Base-by-base conservation (phyloP, 2,113 vertebrate genomes). In the Paraplagusia blochii region DNA sequence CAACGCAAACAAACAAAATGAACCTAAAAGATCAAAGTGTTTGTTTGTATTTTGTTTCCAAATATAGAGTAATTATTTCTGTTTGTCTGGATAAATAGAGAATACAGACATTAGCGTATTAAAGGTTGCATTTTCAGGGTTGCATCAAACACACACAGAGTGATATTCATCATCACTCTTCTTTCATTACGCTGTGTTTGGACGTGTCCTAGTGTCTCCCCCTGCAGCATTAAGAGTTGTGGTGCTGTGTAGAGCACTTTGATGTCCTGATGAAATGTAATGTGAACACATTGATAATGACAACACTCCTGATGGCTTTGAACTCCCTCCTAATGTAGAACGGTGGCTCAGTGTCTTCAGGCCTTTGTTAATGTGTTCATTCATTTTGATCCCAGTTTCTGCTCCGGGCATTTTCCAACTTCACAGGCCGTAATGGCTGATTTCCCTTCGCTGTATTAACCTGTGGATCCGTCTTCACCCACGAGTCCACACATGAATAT, bases 331-430 rank as follows among this genome's bases (percentile, higher is more conserved):
- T 78, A 63, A 76, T 72, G 75, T 39, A 59, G 67, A 76, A 72
- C 47, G 61, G 59, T n/a, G 74, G 61, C 69, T 65, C 58, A 8
- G 76, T 46, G 77, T 81, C 79, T 79, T 48, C 80, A 79, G 80
- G 72, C 66, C 38, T 7, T 5, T 13, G 7, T 13, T 44, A 74
- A 68, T 71, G 71, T 69, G 74, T 70, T 73, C 54, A 8, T 76
- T 78, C 66, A 74, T 74, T 88, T 84, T 82, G 79, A 87, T 85
- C 77, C 83, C 42, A 6, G 62, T 60, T 58, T 76, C 80, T 56
- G 80, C 82, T 83, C 50, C 51, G 54, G 80, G 79, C 84, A 53
- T 67, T 74, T 83, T 71, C 54, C 54, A 38, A 57, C 76, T 69
- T 79, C 78, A 58, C 74, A 73, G 80, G 59, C 36, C 63, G 59